These are phyloP conservation scores for Sciurus niger DNA, from an alignment of 2,113 vertebrate genomes.

Conservation along the genomic window DNA sequence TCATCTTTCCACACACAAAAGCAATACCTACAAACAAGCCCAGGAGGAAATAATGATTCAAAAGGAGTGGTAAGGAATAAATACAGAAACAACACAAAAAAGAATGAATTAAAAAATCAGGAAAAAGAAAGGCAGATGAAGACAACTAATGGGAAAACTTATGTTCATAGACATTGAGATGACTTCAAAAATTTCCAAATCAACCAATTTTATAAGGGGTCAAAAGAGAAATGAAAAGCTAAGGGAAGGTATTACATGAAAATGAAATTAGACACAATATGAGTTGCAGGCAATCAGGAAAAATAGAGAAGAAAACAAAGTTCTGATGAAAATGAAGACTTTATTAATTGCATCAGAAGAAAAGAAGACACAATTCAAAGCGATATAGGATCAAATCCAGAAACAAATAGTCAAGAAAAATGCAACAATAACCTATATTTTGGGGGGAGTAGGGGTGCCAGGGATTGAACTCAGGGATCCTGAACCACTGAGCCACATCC, in stretches of 20 bases:
- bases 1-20: background rate
- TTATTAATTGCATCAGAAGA: background rate
- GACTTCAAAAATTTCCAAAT: background rate
- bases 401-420: background rate
- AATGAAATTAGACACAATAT: background rate
- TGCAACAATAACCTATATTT: background rate
- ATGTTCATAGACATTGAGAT: background rate
- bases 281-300: background rate
- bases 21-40: background rate
- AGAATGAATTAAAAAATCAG: background rate
- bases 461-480: too few relatives aligned
- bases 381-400: background rate
- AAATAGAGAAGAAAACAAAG: background rate
- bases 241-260: background rate
- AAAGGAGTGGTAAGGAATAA: background rate
- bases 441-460: too few relatives aligned
- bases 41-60: background rate
- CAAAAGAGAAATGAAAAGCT: background rate
- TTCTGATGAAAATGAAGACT: background rate
- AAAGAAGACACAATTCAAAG: background rate
- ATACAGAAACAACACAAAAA: background rate
- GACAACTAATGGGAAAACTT: background rate
- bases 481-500: too few relatives aligned
- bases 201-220: background rate
- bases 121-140: background rate